Conservation (phyloP, 2,113 vertebrate genomes). For the Fregetta grallaria region DNA sequence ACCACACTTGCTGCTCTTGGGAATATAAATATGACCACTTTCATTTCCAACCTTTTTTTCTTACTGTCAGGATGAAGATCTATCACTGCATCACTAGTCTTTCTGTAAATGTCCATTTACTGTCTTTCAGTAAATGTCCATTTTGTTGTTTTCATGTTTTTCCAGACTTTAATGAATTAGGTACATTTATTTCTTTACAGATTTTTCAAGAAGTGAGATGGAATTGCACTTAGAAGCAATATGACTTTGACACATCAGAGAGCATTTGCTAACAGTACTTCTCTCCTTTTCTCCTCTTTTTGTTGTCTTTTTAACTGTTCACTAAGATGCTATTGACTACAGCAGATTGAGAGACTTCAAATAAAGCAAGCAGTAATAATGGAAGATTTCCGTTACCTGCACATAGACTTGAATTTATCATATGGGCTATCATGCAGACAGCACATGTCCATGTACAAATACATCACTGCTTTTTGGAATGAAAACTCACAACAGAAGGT, state of each 20-base stretch:
- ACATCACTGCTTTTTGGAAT: background rate
- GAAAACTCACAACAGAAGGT: background rate
- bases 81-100: background rate
- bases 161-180: background rate
- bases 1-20: background rate
- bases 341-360: background rate
- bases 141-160: background rate
- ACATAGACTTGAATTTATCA: background rate
- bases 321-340: background rate
- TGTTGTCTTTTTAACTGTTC: background rate
- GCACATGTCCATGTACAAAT: background rate
- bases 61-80: background rate
- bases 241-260: background rate
- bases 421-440: background rate
- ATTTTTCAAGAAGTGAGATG: background rate
- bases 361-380: background rate
- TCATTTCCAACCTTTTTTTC: background rate
- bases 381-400: background rate
- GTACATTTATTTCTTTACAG: background rate
- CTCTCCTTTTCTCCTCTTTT: background rate
- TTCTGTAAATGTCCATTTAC: slow-evolving; percentile 22
- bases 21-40: background rate
- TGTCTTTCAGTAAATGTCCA: background rate
- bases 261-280: background rate
- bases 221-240: background rate